phyloP scores from a whole-genome alignment of 2,797 vertebrate genomes.

The Hypotaenidia okinawae region DNA sequence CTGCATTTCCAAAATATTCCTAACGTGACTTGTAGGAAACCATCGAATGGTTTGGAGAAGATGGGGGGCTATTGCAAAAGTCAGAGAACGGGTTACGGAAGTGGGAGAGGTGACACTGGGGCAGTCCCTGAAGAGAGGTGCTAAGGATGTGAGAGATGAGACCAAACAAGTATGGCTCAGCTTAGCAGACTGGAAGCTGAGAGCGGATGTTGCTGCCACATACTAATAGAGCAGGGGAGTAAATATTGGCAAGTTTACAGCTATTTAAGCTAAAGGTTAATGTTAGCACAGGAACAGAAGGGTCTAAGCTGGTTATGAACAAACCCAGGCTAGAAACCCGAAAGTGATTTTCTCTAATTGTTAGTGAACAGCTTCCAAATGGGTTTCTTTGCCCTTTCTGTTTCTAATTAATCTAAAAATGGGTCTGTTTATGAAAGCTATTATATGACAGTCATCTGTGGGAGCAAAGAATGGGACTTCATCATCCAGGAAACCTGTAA shows the following conservation, averaged over 20 bases:
- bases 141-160: background rate
- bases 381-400: constrained; percentile 26
- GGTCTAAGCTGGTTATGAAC: constrained; percentile 9
- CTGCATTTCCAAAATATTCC: background rate
- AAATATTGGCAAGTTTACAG: constrained; percentile 42
- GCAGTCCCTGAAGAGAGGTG: background rate
- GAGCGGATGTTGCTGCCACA: background rate
- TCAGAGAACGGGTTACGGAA: background rate
- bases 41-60: background rate
- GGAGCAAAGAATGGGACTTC: constrained; percentile 11
- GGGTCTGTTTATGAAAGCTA: constrained; percentile 4
- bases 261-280: constrained; percentile 47
- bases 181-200: background rate
- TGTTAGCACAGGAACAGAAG: constrained; percentile 6
- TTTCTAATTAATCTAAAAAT: constrained; percentile 50
- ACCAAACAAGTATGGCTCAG: background rate
- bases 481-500: background rate
- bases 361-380: constrained; percentile 21
- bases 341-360: background rate
- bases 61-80: background rate
- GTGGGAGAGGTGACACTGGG: background rate
- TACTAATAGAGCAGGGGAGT: constrained; percentile 28
- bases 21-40: background rate
- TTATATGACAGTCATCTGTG: background rate
- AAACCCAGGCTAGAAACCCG: constrained; percentile 12